Evolutionary conservation across 2,888 invertebrate genomes (phyloP).

Genomic region (Erpobdella octoculata): DNA sequence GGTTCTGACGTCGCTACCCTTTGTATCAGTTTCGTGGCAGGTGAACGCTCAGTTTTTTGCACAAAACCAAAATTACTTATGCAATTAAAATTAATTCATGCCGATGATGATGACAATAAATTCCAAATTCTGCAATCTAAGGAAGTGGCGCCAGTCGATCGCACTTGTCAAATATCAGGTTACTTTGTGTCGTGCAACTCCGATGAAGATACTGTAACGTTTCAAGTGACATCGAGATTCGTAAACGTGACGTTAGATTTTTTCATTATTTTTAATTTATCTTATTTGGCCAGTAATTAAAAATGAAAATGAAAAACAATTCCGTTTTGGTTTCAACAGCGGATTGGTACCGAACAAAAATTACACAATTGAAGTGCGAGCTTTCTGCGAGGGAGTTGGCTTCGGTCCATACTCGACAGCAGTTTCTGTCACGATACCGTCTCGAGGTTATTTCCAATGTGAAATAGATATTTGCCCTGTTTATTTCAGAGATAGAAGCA

Average conservation of each 20-base stretch:
- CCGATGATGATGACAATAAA: too few relatives aligned
- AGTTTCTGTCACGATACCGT: not conserved
- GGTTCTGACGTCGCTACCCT: not conserved
- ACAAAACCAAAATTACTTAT: too few relatives aligned
- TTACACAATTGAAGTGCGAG: not conserved
- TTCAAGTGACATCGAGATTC: constrained; percentile 5
- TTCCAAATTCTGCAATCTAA: not conserved
- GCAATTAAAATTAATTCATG: too few relatives aligned
- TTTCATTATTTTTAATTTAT: too few relatives aligned
- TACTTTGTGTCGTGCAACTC: constrained; percentile 9
- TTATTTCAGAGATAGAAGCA: too few relatives aligned
- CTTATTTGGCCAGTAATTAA: too few relatives aligned
- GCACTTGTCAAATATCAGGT: constrained; percentile 6
- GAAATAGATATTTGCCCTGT: not conserved
- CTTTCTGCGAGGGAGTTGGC: not conserved
- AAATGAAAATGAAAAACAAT: too few relatives aligned
- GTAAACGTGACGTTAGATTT: not conserved
- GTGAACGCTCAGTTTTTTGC: too few relatives aligned
- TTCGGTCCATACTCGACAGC: not conserved
- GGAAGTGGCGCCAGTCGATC: constrained; percentile 3
- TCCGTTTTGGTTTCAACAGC: too few relatives aligned
- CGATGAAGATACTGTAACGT: not conserved
- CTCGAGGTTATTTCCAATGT: not conserved
- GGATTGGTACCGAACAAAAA: not conserved
- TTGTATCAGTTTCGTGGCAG: constrained; percentile 15